phyloP scores from a whole-genome alignment of 1,140 invertebrate genomes.

The Drosophila miranda region DNA sequence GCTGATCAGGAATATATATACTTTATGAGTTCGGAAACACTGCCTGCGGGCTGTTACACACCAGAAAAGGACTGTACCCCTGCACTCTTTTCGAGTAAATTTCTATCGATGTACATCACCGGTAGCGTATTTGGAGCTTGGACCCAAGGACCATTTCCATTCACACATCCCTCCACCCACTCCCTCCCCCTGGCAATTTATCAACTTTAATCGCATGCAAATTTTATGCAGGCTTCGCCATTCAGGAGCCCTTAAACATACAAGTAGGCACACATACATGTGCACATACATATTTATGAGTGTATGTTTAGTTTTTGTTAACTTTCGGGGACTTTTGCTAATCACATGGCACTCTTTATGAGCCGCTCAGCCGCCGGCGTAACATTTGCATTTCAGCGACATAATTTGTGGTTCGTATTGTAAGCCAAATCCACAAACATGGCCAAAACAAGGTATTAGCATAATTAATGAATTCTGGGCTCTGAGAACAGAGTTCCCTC shows the following conservation, averaged over 20 bases:
- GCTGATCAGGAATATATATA: no score
- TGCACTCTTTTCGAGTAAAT: no score
- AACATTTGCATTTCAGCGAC: slow-evolving; percentile 70
- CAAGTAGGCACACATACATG: no score
- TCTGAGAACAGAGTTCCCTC: no score
- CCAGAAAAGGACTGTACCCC: no score
- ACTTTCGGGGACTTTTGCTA: slow-evolving; percentile 56
- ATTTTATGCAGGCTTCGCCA: slow-evolving; percentile 65
- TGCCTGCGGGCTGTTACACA: no score
- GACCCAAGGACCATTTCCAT: slow-evolving; percentile 14
- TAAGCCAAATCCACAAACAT: slow-evolving; percentile 36
- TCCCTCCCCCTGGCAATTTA: slow-evolving; percentile 38
- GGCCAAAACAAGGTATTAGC: slow-evolving; percentile 59
- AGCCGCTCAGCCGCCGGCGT: slow-evolving; percentile 13
- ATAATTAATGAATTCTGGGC: slow-evolving; percentile 58
- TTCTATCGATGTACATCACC: no score
- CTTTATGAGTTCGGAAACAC: no score
- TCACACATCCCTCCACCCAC: slow-evolving; percentile 20
- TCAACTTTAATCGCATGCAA: slow-evolving; percentile 73
- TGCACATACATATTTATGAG: slow-evolving; percentile 16
- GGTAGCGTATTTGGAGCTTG: slow-evolving; percentile 22
- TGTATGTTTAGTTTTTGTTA: slow-evolving; percentile 57
- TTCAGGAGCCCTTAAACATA: no score
- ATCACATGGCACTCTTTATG: slow-evolving; percentile 60
- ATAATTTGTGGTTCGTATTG: slow-evolving; percentile 61